A percentile compares a stretch with the other conserved stretches of the same genome.
These are phyloP conservation scores for Syngnathus rostellatus DNA, from an alignment of 2,797 vertebrate species.

Conservation along the genomic window DNA sequence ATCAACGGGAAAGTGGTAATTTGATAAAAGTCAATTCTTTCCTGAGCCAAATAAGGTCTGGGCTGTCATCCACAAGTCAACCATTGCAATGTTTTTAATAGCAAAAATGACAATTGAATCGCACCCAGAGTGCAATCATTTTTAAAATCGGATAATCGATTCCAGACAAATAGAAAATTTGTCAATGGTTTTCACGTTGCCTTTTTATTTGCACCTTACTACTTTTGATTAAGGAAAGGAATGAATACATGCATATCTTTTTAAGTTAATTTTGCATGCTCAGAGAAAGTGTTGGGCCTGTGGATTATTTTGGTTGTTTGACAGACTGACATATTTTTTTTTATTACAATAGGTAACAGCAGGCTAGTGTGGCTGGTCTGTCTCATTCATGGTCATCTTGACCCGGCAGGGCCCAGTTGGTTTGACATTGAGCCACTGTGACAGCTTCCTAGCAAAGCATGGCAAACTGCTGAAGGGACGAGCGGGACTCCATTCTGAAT, in stretches of 20 bases:
- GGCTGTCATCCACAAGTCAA: background rate
- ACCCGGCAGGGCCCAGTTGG: slow-evolving; percentile 33
- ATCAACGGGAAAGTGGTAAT: too few relatives aligned
- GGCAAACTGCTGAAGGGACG: slow-evolving; percentile 38
- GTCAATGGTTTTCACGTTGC: background rate
- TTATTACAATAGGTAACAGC: slow-evolving; percentile 18
- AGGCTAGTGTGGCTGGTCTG: slow-evolving; percentile 26
- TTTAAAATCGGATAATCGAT: too few relatives aligned
- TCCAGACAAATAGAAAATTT: background rate
- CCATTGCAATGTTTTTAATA: background rate
- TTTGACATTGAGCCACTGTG: slow-evolving; percentile 52
- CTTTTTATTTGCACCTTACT: too few relatives aligned
- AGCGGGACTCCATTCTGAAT: slow-evolving; percentile 26
- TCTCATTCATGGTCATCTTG: slow-evolving; percentile 45
- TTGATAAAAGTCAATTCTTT: too few relatives aligned
- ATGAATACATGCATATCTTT: too few relatives aligned
- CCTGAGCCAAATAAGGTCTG: too few relatives aligned
- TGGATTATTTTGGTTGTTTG: background rate
- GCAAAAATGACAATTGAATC: too few relatives aligned
- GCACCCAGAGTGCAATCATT: too few relatives aligned
- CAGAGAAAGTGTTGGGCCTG: background rate
- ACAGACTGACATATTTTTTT: background rate
- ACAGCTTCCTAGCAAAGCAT: slow-evolving; percentile 46
- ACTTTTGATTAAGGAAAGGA: too few relatives aligned
- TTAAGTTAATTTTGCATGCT: background rate